These are phyloP conservation scores for Paraplagusia blochii DNA, from an alignment of 2,113 vertebrate genomes.

Conservation along the genomic window DNA sequence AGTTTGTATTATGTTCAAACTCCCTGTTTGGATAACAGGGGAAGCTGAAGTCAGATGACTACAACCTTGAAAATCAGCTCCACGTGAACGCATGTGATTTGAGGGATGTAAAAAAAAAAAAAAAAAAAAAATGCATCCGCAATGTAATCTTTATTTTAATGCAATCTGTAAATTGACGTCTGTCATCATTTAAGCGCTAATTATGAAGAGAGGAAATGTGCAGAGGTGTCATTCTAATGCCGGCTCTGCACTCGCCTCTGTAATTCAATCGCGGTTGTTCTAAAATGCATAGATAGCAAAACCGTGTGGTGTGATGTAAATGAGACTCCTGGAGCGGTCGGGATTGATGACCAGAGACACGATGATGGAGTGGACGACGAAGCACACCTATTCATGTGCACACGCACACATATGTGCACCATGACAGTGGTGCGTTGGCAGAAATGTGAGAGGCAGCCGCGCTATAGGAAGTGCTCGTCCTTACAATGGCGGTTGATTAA, in stretches of 20 bases:
- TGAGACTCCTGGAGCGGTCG: slow-evolving; percentile 12
- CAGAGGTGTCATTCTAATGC: slow-evolving; percentile 16
- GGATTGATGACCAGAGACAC: slow-evolving; percentile 37
- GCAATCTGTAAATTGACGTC: too few species aligned
- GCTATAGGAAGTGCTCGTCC: slow-evolving; percentile 59
- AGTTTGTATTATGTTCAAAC: too few species aligned
- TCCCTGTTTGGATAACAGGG: too few species aligned
- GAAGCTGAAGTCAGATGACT: too few species aligned
- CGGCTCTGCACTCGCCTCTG: slow-evolving; percentile 10
- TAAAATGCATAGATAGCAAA: slow-evolving; percentile 20
- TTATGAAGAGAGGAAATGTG: background rate
- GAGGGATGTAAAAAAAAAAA: too few species aligned
- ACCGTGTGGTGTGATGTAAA: slow-evolving; percentile 28
- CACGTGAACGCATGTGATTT: too few species aligned
- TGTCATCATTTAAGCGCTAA: too few species aligned
- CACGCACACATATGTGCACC: slow-evolving; percentile 1
- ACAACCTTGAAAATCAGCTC: too few species aligned
- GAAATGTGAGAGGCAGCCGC: slow-evolving; percentile 60
- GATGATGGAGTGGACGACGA: slow-evolving; percentile 12
- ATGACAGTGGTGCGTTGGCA: slow-evolving; percentile 33
- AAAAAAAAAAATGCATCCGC: too few species aligned
- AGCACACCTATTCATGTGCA: too few species aligned
- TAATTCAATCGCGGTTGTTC: slow-evolving; percentile 29
- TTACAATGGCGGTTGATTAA: slow-evolving; percentile 70
- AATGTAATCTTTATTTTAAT: too few species aligned